Evolutionary conservation across 2,113 vertebrate species (phyloP), one percentile per base, ranked within the genome.

Genomic region (Carassius gibelio): DNA sequence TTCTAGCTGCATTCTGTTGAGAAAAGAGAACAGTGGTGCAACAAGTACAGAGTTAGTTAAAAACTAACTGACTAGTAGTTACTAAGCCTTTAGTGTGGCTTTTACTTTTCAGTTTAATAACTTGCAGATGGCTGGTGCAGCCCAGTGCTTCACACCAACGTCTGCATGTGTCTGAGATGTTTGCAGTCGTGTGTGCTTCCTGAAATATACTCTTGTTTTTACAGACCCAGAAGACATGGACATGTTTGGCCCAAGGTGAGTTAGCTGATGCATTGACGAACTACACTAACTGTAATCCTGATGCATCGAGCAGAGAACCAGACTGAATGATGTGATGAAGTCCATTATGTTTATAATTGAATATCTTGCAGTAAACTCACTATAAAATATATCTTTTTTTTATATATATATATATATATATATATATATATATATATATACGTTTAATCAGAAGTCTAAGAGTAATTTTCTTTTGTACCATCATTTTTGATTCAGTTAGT

Each of bases 201-300:
- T 82, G n/a, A 55, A 15, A 42, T 45, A 15, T 23, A 8, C 42
- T 7, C 23, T 1, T 30, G 8, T 57, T 59, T 48, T 83, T 87
- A 3, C 83, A 95, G 95, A 92, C 82, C 66, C 61, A 38, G 87
- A 23, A 36, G 82, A 15, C 75, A 79, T 83, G 72, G 72, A 68
- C 19, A 2, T 72, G 6, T 55, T 57, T 57, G n/a, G 83, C n/a
- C 52, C 68, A 82, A 90, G 91, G 93, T 95, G 50, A 90, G 90
- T 88, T 80, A 10, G 68, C 15, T 38, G 34, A 17, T 19, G 68
- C 38, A 1, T 61, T 3, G n/a, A 61, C 3, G 38, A 42, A 42
- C 38, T 42, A 42, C 38, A 42, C 59, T 23, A 10, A n/a, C 21
- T n/a, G 11, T 26, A 26, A 62, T 62, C n/a, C 21, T 61, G 8